Evolutionary conservation across 2,888 invertebrate genomes (phyloP), one percentile per base, ranked within the genome.

Genomic region (Lamproptera curius): DNA sequence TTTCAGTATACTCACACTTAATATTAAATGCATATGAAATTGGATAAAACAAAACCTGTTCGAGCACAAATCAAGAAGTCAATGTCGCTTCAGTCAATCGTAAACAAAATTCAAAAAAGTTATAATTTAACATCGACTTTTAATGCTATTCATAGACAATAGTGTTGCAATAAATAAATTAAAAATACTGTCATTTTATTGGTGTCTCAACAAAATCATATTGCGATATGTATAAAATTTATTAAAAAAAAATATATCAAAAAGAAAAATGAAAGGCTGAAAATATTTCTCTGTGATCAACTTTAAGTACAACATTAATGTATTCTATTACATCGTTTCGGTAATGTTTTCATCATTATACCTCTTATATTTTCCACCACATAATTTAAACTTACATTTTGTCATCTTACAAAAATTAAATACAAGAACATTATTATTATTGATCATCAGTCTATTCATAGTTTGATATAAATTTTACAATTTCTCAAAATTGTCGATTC

Each of bases 371-470:
- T 37, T 73, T 71, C 67, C 66, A 76, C 67, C 71, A 75, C 81
- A 84, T 85, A 80, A 82, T 85, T 84, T 81, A 74, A 76, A 76
- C 77, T 77, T 83, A 85, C 76, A 75, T 68, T 78, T 84, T 85
- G 86, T 87, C 86, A 80, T 74, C 79, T 79, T 85, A 84, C 76
- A 85, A 86, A 85, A 84, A 84, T 85, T 86, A 84, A 84, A 83
- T 85, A 77, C 78, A 80, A 79, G 6, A 78, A 79, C 76, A 80
- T 82, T 79, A 81, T 82, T 79, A 81, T 85, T 80, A 86, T 83
- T 84, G 81, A 84, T 78, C 79, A 84, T 87, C 87, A 87, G 87
- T 87, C 87, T 87, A 85, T 87, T 84, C 82, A 82, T 80, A 81
- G 74, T 76, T 77, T 76, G 76, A 81, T 86, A 87, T 83, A 80